Evolutionary conservation across 2,113 vertebrate species (phyloP), one percentile per base, ranked within the genome.

Genomic region (Corythoichthys intestinalis): DNA sequence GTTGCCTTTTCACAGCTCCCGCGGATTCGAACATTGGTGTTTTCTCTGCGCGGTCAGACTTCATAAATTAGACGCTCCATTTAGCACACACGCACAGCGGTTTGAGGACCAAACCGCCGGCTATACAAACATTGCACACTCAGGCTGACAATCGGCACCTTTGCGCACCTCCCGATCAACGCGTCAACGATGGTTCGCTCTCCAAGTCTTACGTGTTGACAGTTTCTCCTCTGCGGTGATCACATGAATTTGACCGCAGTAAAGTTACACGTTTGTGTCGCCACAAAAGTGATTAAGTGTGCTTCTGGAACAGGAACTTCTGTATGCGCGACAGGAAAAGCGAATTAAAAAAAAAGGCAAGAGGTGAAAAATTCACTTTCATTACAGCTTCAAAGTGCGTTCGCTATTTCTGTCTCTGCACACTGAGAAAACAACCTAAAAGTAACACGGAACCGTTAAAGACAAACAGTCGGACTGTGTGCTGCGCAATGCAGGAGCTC

Each of bases 51-150:
- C 84, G 91, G 91, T 91, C 75, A 79, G 86, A 90, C 85, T 86
- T 82, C 89, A 92, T 92, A 92, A 92, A 92, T 92, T 90, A 90
- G 85, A 79, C 85, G 74, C 79, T 83, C 77, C 77, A 88, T 87
- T 85, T 76, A 83, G 90, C 61, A 28, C 61, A 47, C 61, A 34
- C 5, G 61, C 61, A 63, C 41, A 70, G 85, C 70, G 86, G 82
- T 77, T 49, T 75, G 50, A 46, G 84, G 86, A 76, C 79, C 54
- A 81, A 85, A 92, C 90, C 89, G 63, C 90, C 78, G 84, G 77
- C 89, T 92, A 83, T 85, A 78, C 87, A 92, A 92, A 92, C 90
- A 92, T 83, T 77, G 74, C 75, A 71, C 74, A 72, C 79, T 28
- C 66, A 34, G 73, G 63, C 75, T 60, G 83, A 88, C 86, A 86